Percentiles rank a stretch among this genome's conserved stretches.
phyloP scores from a whole-genome alignment of 2,888 invertebrate species.

The Xylocampa areola region DNA sequence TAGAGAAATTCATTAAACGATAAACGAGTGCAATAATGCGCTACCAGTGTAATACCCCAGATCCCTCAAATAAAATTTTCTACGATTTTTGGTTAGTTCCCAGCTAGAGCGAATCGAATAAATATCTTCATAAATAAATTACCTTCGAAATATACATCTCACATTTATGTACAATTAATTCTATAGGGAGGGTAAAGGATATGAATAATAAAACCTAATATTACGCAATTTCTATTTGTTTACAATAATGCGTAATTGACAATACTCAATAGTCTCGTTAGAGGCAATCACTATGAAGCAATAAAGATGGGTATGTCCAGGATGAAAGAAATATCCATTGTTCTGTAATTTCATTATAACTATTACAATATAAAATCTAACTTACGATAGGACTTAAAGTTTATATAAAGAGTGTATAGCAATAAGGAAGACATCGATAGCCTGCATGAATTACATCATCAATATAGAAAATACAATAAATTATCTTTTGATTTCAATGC shows the following conservation, averaged over 20 bases:
- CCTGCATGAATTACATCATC: slow-evolving; percentile 86
- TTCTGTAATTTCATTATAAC: slow-evolving; percentile 48
- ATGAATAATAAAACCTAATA: slow-evolving; percentile 45
- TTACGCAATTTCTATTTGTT: slow-evolving; percentile 27
- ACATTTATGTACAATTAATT: slow-evolving; percentile 47
- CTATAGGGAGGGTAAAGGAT: slow-evolving; percentile 44
- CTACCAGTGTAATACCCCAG: slow-evolving; percentile 8
- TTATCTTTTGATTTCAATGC: slow-evolving; percentile 55
- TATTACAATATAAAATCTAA: slow-evolving; percentile 78
- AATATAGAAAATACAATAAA: slow-evolving; percentile 79
- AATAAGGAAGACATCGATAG: slow-evolving; percentile 90
- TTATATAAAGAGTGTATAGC: slow-evolving; percentile 88
- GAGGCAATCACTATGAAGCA: slow-evolving; percentile 24
- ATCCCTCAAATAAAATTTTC: slow-evolving; percentile 20
- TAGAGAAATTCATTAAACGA: not conserved
- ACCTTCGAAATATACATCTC: slow-evolving; percentile 40
- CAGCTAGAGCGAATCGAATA: slow-evolving; percentile 21
- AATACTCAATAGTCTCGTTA: slow-evolving; percentile 23
- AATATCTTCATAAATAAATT: slow-evolving; percentile 45
- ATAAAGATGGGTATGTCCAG: slow-evolving; percentile 10
- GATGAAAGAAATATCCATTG: slow-evolving; percentile 14
- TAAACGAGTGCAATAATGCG: not conserved
- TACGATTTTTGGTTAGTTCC: slow-evolving; percentile 25
- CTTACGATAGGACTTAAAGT: slow-evolving; percentile 81
- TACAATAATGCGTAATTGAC: slow-evolving; percentile 42